These are phyloP conservation scores for Caprella mutica DNA, from an alignment of 2,888 invertebrate species.

Conservation along the genomic window DNA sequence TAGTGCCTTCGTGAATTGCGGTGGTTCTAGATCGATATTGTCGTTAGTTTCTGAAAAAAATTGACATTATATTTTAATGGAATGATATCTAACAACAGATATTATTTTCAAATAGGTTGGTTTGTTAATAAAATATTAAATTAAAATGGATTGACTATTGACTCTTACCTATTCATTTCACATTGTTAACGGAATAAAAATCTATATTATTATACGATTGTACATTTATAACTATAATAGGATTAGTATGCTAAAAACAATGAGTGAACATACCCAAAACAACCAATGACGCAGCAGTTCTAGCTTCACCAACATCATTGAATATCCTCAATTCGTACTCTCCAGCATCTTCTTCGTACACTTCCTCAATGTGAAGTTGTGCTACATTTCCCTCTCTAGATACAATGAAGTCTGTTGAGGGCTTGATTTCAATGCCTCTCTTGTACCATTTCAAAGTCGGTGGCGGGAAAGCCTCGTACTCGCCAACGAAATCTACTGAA, in stretches of 20 bases:
- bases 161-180: too few species aligned
- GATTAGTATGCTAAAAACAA: too few species aligned
- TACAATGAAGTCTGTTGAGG: slow-evolving; percentile 36
- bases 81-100: too few species aligned
- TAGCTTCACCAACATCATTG: slow-evolving; percentile 63
- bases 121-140: too few species aligned
- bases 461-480: slow-evolving; percentile 54
- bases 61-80: too few species aligned
- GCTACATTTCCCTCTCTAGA: slow-evolving; percentile 50
- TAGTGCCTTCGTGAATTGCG: slow-evolving; percentile 59
- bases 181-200: too few species aligned
- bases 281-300: slow-evolving; percentile 70
- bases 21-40: slow-evolving; percentile 52
- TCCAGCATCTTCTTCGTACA: slow-evolving; percentile 63
- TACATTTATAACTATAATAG: too few species aligned
- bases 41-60: slow-evolving; percentile 34
- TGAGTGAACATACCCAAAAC: slow-evolving; percentile 53
- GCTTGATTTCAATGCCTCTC: slow-evolving; percentile 63
- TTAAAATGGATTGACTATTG: too few species aligned
- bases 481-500: slow-evolving; percentile 56
- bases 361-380: slow-evolving; percentile 53
- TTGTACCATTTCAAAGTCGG: slow-evolving; percentile 73
- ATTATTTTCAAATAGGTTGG: too few species aligned
- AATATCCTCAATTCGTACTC: slow-evolving; percentile 78
- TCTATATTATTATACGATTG: too few species aligned